Evolutionary conservation across 1,140 invertebrate species (phyloP).

Genomic region (Solen grandis): DNA sequence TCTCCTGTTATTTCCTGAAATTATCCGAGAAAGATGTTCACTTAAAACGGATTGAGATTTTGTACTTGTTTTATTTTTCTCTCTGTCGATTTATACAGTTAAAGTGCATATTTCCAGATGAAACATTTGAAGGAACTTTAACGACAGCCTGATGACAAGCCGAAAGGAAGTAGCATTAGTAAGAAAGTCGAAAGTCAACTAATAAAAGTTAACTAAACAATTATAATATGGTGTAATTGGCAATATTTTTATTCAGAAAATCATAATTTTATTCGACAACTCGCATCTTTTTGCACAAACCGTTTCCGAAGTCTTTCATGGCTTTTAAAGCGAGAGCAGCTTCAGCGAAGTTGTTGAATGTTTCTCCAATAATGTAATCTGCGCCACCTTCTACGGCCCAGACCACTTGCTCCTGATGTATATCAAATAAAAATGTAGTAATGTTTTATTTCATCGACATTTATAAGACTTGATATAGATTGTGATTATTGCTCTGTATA

Average conservation of each 20-base stretch:
- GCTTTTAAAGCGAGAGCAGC: constrained; percentile 71
- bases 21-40: neutral
- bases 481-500: neutral
- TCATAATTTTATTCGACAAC: neutral
- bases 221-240: neutral
- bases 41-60: neutral
- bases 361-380: constrained; percentile 76
- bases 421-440: neutral
- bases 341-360: constrained; percentile 70
- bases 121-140: neutral
- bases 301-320: constrained; percentile 71
- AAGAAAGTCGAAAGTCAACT: too few species aligned
- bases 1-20: too few species aligned
- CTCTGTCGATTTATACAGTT: neutral
- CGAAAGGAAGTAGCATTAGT: too few species aligned
- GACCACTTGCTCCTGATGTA: constrained; percentile 74
- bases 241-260: neutral
- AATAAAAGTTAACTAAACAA: neutral
- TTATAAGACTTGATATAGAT: neutral
- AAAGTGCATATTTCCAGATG: neutral
- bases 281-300: constrained; percentile 44
- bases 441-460: neutral
- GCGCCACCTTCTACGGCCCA: constrained; percentile 72
- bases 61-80: neutral
- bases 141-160: neutral